Base-by-base conservation (phyloP, 2,113 vertebrate genomes). In the Syngnathus floridae region DNA sequence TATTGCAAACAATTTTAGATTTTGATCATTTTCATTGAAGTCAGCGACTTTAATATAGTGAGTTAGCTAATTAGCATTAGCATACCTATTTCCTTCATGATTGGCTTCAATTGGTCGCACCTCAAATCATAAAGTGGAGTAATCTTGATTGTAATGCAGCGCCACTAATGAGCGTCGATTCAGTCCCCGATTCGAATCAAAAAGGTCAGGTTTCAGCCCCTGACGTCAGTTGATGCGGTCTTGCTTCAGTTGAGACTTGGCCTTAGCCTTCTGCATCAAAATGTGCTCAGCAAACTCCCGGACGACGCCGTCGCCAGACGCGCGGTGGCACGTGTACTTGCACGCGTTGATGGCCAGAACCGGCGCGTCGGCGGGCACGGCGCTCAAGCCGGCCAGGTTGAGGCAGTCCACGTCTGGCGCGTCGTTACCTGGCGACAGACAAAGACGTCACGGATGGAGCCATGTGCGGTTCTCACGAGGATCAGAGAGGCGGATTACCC, bases 281-380 rank as follows among this genome's bases (percentile, higher is more conserved):
- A 99, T 91, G 85, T 95, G 90, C 7, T 97, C 93, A 0, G 90
- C 87, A 7, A 99, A 97, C 84, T 98, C 94, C n/a, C 91, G 77
- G 62, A 96, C 45, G 0, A 94, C 93, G 0, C 95, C 94, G 0
- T 46, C 82, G 12, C 95, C 96, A 0, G 92, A 93, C 0, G 0
- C 38, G 0, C 66, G 78, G 60, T 62, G 87, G 71, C 97, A 97
- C 1, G 89, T 88, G 70, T 95, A 97, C 13, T 89, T 92, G 0
- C 93, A 90, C 0, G 92, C 92, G 10, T 93, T 92, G 59, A 88
- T 82, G 41, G 90, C 91, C 0, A 80, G 55, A 0, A 69, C 26
- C 0, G 92, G 92, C 38, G 91, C 93, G 0, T 94, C 91, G 0
- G 69, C 74, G 0, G 95, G 93, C 1, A 92, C 94, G 0, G 88